These are phyloP conservation scores for Pagrus major DNA, from an alignment of 2,113 vertebrate species.

Conservation along the genomic window DNA sequence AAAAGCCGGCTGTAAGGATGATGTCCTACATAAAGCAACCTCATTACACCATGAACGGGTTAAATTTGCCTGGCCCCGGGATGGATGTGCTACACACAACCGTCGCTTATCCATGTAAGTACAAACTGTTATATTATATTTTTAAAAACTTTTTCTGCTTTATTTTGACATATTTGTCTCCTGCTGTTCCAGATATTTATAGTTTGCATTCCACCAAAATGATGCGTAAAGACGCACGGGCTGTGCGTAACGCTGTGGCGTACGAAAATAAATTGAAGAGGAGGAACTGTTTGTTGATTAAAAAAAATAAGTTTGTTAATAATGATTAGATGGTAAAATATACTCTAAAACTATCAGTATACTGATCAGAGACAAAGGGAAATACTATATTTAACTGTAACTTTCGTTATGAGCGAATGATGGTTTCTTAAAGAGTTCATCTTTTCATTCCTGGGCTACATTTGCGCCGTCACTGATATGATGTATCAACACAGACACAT, in stretches of 20 bases:
- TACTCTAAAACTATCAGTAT: no score
- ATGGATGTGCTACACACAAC: slow-evolving; percentile 89
- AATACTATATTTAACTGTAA: not conserved
- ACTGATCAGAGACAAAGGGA: not conserved
- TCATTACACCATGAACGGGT: slow-evolving; percentile 89
- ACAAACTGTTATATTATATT: not conserved
- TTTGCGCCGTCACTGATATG: not conserved
- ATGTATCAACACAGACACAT: not conserved
- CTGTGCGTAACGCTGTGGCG: slow-evolving; percentile 3
- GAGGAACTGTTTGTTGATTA: not conserved
- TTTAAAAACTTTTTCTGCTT: not conserved
- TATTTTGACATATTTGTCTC: not conserved
- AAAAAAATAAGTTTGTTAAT: not conserved
- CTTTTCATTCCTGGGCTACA: not conserved
- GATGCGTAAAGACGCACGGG: slow-evolving; percentile 51
- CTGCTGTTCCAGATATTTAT: not conserved
- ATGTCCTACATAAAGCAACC: slow-evolving; percentile 92
- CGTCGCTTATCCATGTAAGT: slow-evolving; percentile 90
- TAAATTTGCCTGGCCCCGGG: slow-evolving; percentile 84
- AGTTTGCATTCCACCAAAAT: accelerated
- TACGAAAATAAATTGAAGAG: not conserved
- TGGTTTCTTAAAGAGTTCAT: not conserved
- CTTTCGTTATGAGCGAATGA: not conserved
- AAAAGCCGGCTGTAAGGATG: slow-evolving; percentile 81
- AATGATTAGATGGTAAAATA: no score